These are phyloP conservation scores for Pelusios castaneus DNA, from an alignment of 2,113 vertebrate species.

Conservation along the genomic window DNA sequence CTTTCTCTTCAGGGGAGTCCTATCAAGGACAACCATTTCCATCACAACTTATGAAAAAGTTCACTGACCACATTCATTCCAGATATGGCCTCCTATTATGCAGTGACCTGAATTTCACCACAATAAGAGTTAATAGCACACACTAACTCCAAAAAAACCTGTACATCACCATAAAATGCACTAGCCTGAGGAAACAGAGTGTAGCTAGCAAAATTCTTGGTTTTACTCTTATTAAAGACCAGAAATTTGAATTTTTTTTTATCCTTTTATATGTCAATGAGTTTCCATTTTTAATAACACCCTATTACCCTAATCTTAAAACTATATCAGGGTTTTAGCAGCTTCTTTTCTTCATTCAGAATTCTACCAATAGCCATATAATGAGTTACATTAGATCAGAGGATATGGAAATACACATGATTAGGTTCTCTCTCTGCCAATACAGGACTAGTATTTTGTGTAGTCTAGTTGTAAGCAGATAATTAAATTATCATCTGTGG, in stretches of 20 bases:
- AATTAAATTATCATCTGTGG: too few relatives aligned
- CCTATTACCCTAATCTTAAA: background rate
- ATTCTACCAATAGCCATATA: background rate
- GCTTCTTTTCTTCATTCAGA: background rate
- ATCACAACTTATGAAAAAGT: background rate
- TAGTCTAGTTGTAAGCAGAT: too few relatives aligned
- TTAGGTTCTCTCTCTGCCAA: background rate
- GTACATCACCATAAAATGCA: background rate
- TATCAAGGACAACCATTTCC: background rate
- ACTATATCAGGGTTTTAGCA: background rate
- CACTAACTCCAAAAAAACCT: background rate
- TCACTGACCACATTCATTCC: background rate
- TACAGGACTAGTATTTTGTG: too few relatives aligned
- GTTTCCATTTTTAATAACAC: background rate
- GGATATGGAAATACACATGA: background rate
- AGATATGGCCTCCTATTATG: background rate
- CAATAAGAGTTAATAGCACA: background rate
- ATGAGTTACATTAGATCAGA: background rate
- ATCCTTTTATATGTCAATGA: accelerated
- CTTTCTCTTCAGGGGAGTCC: background rate
- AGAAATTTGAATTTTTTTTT: background rate
- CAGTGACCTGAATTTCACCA: background rate
- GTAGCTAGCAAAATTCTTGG: background rate
- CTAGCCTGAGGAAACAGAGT: background rate
- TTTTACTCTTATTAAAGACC: background rate